phyloP scores from a whole-genome alignment of 2,797 vertebrate genomes.

The Clamator glandarius region DNA sequence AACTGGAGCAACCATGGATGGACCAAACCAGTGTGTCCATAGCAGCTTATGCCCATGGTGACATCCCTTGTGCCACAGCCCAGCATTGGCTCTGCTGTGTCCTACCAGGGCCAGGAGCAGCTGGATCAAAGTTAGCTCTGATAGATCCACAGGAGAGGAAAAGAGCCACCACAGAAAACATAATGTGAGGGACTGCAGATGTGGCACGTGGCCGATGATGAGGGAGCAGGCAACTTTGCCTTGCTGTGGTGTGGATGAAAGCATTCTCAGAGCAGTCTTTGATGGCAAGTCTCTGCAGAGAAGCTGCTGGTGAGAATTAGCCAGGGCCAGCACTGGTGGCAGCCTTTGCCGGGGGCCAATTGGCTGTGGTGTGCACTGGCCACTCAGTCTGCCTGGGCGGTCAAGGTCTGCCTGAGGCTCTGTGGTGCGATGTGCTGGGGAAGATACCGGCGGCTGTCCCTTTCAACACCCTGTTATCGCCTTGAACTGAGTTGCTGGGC shows the following conservation, averaged over 20 bases:
- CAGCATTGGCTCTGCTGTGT: rapidly evolving
- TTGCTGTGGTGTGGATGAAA: neutral
- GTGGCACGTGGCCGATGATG: rapidly evolving
- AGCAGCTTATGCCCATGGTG: neutral
- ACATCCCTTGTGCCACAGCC: neutral
- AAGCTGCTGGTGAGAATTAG: neutral
- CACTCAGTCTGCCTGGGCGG: rapidly evolving
- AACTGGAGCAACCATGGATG: rapidly evolving
- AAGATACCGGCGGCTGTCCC: rapidly evolving
- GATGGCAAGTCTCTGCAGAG: neutral
- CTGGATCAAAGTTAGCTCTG: neutral
- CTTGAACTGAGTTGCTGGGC: neutral
- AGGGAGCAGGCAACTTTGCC: neutral
- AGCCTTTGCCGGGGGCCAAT: neutral
- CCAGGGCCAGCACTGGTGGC: neutral
- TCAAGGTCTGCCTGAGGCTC: rapidly evolving
- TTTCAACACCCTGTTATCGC: neutral
- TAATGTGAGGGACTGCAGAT: rapidly evolving
- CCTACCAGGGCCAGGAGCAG: neutral
- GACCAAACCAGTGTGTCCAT: no score
- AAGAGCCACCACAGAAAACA: rapidly evolving
- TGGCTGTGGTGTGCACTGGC: rapidly evolving
- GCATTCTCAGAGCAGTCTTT: neutral
- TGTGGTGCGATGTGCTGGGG: neutral
- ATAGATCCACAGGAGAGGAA: neutral